Evolutionary conservation across 2,113 vertebrate genomes (phyloP), one percentile per base, ranked within the genome.

Genomic region (Fregata magnificens): DNA sequence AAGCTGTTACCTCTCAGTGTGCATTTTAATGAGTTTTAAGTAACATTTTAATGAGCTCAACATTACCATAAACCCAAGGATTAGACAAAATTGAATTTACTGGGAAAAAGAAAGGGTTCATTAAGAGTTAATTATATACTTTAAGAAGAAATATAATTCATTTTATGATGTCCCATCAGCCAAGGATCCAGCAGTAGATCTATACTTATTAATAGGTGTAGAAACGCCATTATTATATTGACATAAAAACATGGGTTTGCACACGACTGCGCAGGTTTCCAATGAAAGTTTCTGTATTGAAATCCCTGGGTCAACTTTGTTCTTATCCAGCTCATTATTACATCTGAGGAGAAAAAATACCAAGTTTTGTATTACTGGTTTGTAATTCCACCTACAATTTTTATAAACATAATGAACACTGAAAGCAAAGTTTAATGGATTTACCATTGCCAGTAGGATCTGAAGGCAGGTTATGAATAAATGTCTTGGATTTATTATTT

Each of bases 1-100:
- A 99, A 99, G 98, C 98, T 99, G 98, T 99, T 99, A 99, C 98
- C 98, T 98, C 98, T 99, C 98, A 97, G 98, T 98, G 98, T 99
- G 98, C 98, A 98, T 99, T 99, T 99, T 99, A 99, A 99, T 99
- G 99, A 99, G 97, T 99, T 99, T 99, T 99, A 99, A 99, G 98
- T 98, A 99, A 99, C 98, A 98, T 98, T 99, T 99, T 99, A 99
- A 99, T 99, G 99, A 99, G 98, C 98, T 99, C 98, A 98, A 98
- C 98, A 99, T 99, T 99, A 99, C 98, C 98, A 99, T 99, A 99
- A 99, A 99, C 97, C 91, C 96, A 98, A 97, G 98, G 98, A 99
- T 99, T 99, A 98, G 96, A 95, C 93, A 98, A 98, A 99, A 99
- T 99, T 98, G 97, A 99, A 99, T 98, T 98, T 98, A 97, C 95